Base-by-base conservation (phyloP, 2,888 invertebrate species). In the Julus scanicus region DNA sequence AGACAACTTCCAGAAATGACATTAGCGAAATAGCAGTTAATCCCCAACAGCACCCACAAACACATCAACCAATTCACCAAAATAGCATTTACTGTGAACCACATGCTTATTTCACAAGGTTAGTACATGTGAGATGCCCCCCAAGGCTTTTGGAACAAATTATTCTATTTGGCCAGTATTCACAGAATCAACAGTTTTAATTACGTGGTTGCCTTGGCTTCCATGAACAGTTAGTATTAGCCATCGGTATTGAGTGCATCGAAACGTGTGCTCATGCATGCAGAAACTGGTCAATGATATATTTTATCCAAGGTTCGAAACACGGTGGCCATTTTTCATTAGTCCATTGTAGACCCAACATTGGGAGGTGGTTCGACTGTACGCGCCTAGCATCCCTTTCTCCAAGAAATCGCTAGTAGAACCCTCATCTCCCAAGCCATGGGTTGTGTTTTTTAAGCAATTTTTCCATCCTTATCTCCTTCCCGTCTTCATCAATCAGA, bases 401-500 rank as follows among this genome's bases (percentile, higher is more conserved):
- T 13, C 20, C 63, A 20, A n/a, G 63, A 63, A 63, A n/a, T 63
- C 63, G 17, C 20, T 1, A 29, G 63, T 11, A n/a, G 11, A 20
- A 9, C 71, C 71, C 71, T 29, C 71, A 71, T 20, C 71, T 71
- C 29, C 71, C 29, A 5, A 2, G 20, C 63, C 29, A 29, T 29
- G 29, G 29, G 29, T 63, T 20, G 29, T 11, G 9, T 71, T 71
- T 71, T 71, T 71, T 71, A 29, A 71, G 71, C 71, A 71, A 71
- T 71, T 71, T 71, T 71, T 71, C 71, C 71, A 71, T 44, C 84
- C 84, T 84, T 84, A 84, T 84, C 84, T 44, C 71, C 84, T 84
- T 84, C 84, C 48, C 84, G 44, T 84, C 84, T 48, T 84, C 84
- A 84, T 84, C 84, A 84, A 84, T 84, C 84, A 84, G 84, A 84